phyloP scores from a whole-genome alignment of 2,888 invertebrate species.

The Agriotes lineatus region DNA sequence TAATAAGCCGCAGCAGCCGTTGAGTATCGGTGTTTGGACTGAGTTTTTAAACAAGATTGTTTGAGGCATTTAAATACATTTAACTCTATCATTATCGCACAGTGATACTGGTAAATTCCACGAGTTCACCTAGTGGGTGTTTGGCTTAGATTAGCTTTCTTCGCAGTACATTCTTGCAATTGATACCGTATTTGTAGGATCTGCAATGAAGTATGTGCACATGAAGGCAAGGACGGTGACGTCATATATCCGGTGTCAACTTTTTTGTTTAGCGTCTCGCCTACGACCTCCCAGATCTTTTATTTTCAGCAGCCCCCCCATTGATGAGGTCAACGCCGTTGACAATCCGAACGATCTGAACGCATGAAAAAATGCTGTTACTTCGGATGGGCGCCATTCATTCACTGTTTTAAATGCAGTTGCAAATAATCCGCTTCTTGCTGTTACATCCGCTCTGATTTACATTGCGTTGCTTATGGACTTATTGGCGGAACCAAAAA shows the following conservation, averaged over 20 bases:
- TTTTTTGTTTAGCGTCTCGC: conserved; percentile 50
- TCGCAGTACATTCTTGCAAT: conserved; percentile 15
- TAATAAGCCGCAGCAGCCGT: conserved; percentile 21
- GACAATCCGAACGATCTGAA: conserved; percentile 40
- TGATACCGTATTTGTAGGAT: conserved; percentile 31
- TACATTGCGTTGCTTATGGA: too few relatives aligned
- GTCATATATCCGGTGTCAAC: conserved; percentile 55
- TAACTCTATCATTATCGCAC: conserved; percentile 30
- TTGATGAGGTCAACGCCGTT: conserved; percentile 44
- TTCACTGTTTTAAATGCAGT: neutral
- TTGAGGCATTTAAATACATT: conserved; percentile 42
- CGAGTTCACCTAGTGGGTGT: neutral
- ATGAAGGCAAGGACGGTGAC: conserved; percentile 51
- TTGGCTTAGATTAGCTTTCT: conserved; percentile 1
- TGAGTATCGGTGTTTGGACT: conserved; percentile 27
- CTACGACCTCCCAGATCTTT: conserved; percentile 47
- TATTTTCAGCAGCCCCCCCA: conserved; percentile 45
- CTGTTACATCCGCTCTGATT: neutral
- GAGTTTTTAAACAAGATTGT: conserved; percentile 30
- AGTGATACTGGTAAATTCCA: conserved; percentile 33
- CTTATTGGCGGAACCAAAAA: too few relatives aligned
- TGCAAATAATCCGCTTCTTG: neutral
- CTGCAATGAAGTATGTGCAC: conserved; percentile 40
- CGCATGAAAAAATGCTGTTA: conserved; percentile 28
- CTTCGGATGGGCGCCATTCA: conserved; percentile 21